Percentiles rank a stretch among this genome's conserved stretches.
phyloP scores from a whole-genome alignment of 2,113 vertebrate genomes.

The Cisticola juncidis region DNA sequence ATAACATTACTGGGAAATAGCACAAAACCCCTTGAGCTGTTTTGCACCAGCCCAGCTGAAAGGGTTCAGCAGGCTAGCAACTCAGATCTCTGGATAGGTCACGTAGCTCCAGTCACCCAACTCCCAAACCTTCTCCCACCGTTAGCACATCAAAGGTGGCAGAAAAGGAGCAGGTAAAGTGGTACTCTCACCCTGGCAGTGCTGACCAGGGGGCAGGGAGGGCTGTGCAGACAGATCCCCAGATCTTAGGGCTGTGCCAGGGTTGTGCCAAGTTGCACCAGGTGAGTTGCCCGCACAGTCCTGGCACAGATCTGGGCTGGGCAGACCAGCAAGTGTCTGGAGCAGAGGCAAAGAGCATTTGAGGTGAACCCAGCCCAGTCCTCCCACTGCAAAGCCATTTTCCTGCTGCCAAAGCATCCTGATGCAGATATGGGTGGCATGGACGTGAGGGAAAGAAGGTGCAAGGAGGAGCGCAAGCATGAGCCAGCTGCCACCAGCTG shows the following conservation, averaged over 20 bases:
- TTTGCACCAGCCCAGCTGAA: neutral
- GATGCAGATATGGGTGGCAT: accelerated
- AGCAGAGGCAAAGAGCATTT: neutral
- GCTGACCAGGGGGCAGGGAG: too few relatives aligned
- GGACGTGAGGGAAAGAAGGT: neutral
- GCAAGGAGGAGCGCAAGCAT: accelerated
- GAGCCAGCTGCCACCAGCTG: neutral
- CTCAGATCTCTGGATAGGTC: neutral
- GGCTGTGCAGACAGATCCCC: neutral
- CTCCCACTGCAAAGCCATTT: neutral
- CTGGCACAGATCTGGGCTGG: neutral
- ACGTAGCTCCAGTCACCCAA: neutral
- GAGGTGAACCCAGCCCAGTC: neutral
- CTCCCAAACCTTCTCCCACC: neutral
- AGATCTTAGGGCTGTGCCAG: neutral
- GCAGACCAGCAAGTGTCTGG: accelerated
- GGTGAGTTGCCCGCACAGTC: neutral
- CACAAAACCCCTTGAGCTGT: neutral
- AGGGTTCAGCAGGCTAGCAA: neutral
- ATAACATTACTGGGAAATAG: neutral
- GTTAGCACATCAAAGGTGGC: neutral
- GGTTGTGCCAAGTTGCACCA: accelerated
- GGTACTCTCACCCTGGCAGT: accelerated
- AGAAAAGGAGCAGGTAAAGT: neutral
- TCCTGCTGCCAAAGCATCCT: neutral